Percentiles rank a stretch among this genome's conserved stretches.
phyloP scores from a whole-genome alignment of 2,888 invertebrate species.

The Acleris laterana region DNA sequence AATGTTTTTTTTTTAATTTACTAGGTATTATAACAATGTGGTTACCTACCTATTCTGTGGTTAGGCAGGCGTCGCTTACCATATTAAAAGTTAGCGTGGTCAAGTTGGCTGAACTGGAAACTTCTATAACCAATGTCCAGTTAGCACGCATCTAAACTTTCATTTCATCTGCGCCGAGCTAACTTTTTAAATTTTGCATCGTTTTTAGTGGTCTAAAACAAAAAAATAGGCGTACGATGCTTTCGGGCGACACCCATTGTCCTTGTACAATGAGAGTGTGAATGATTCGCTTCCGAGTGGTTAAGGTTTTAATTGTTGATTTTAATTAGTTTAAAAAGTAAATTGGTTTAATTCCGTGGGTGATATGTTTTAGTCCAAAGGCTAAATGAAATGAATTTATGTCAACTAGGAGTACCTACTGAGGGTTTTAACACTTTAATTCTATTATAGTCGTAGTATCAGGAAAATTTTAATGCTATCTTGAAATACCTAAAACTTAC shows the following conservation, averaged over 20 bases:
- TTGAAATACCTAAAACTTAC: too few species aligned
- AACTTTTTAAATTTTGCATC: slow-evolving; percentile 39
- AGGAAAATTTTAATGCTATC: background rate
- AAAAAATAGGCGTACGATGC: slow-evolving; percentile 42
- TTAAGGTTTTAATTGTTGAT: slow-evolving; percentile 13
- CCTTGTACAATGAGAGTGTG: slow-evolving; percentile 47
- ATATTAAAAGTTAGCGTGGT: too few species aligned
- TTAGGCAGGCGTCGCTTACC: too few species aligned
- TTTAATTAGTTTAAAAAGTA: background rate
- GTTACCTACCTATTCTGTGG: too few species aligned
- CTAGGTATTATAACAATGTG: too few species aligned
- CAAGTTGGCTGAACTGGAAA: too few species aligned
- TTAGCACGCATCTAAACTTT: slow-evolving; percentile 12
- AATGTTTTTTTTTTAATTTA: too few species aligned
- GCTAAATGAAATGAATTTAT: background rate
- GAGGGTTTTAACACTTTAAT: too few species aligned
- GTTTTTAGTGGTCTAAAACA: slow-evolving; percentile 44
- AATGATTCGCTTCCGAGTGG: slow-evolving; percentile 48
- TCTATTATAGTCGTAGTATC: background rate
- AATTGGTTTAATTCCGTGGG: too few species aligned
- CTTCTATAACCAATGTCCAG: background rate
- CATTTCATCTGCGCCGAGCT: slow-evolving; percentile 17
- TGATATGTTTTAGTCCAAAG: too few species aligned
- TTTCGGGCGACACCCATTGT: slow-evolving; percentile 52
- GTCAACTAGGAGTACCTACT: too few species aligned